Evolutionary conservation across 2,888 invertebrate genomes (phyloP).

Genomic region (Platycheirus rosarum): DNA sequence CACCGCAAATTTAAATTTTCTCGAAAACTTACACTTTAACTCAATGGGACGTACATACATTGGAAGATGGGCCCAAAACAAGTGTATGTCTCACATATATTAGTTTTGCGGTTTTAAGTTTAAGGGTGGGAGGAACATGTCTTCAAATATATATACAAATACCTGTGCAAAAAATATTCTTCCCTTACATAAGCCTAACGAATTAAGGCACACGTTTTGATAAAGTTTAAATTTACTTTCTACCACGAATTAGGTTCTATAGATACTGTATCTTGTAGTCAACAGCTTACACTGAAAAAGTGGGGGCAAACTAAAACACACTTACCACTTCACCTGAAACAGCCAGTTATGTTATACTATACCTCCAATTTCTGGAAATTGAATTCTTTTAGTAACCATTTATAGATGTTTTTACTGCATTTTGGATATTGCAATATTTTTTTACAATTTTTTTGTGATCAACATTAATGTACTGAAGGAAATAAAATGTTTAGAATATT

Average conservation of each 20-base stretch:
- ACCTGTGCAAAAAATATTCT: constrained; percentile 51
- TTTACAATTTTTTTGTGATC: too few relatives aligned
- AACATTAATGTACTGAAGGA: too few relatives aligned
- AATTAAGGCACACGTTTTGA: constrained; percentile 62
- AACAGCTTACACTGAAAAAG: constrained; percentile 53
- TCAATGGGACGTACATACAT: constrained; percentile 18
- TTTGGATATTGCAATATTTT: too few relatives aligned
- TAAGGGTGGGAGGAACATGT: constrained; percentile 25
- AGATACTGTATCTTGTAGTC: constrained; percentile 46
- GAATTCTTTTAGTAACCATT: too few relatives aligned
- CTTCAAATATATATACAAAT: constrained; percentile 34
- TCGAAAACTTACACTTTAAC: constrained; percentile 56
- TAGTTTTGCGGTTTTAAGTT: constrained; percentile 57
- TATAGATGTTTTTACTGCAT: too few relatives aligned
- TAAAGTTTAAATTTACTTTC: constrained; percentile 60
- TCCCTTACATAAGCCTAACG: constrained; percentile 49
- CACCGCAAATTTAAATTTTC: constrained; percentile 69
- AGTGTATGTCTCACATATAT: constrained; percentile 42
- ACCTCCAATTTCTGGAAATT: too few relatives aligned
- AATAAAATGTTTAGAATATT: too few relatives aligned
- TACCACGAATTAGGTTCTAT: background rate
- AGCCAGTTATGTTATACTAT: constrained; percentile 4
- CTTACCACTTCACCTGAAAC: background rate
- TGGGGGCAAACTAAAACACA: constrained; percentile 36
- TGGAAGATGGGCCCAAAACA: constrained; percentile 28